These are phyloP conservation scores for Drosophila rhopaloa DNA, from an alignment of 1,140 invertebrate genomes.

Conservation along the genomic window DNA sequence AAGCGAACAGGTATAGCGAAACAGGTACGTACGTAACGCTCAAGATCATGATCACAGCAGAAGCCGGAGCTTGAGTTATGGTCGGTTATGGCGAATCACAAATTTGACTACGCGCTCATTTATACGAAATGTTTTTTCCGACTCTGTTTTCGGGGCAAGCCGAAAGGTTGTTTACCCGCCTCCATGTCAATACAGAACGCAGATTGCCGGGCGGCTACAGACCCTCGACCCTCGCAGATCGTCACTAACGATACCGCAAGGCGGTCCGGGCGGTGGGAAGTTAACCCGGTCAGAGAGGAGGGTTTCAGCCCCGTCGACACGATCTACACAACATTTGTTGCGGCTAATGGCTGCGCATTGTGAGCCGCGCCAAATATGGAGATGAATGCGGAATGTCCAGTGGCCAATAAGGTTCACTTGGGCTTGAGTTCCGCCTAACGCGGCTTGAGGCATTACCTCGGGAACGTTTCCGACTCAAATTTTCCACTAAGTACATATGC, in stretches of 20 bases:
- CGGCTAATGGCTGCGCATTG: constrained; percentile 65
- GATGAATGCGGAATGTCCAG: constrained; percentile 41
- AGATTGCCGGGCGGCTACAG: constrained; percentile 27
- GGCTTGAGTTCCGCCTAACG: constrained; percentile 18
- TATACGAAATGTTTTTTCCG: constrained; percentile 32
- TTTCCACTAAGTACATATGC: neutral
- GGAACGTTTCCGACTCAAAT: constrained; percentile 44
- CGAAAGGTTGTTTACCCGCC: constrained; percentile 77
- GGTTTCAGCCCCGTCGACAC: constrained; percentile 45
- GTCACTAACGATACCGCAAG: constrained; percentile 71
- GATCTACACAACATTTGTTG: constrained; percentile 79
- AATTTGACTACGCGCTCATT: constrained; percentile 60
- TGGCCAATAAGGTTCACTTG: constrained; percentile 21
- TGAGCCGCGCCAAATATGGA: constrained; percentile 60
- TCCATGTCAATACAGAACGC: constrained; percentile 64
- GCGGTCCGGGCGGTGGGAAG: constrained; percentile 12
- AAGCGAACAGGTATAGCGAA: constrained; percentile 28
- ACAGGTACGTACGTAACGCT: constrained; percentile 26
- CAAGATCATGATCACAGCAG: constrained; percentile 32
- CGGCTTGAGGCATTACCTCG: neutral
- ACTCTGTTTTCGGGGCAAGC: constrained; percentile 35
- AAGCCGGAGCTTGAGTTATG: constrained; percentile 28
- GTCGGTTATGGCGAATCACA: constrained; percentile 38
- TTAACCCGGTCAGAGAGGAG: constrained; percentile 6
- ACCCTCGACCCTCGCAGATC: constrained; percentile 52